Evolutionary conservation across 2,888 invertebrate species (phyloP), one percentile per base, ranked within the genome.

Genomic region (Neoascia interrupta): DNA sequence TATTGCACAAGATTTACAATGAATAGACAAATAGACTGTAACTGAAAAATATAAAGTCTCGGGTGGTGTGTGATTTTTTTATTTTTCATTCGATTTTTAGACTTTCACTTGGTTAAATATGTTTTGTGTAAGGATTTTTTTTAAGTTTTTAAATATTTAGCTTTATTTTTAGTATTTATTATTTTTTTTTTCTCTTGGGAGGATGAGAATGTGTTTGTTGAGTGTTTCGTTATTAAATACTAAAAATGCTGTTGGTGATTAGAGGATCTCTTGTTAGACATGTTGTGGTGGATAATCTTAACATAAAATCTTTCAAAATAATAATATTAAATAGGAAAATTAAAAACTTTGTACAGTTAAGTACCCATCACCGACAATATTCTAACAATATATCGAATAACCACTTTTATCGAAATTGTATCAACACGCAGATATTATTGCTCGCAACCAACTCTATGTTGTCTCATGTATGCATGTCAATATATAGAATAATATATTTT

Each of bases 391-490:
- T 84, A 84, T 85, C 87, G 86, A 85, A 86, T 85, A 86, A 85
- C 85, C 85, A 86, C 86, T 85, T 84, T 85, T 84, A 85, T 84
- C 83, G 84, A 84, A 83, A 85, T 84, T 84, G 86, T 86, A 86
- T 87, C 88, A 88, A 87, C 88, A 88, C 88, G 85, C 88, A 88
- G 86, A 88, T 88, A 88, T 88, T 88, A 88, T 88, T 88, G 88
- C 88, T 88, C 88, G 88, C 88, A 88, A 85, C 88, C 88, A 87
- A 84, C 83, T 79, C n/a, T 72, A 68, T 73, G 82, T 34, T 21
- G 8, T 31, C 31, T 66, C 26, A n/a, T n/a, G 43, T 68, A 16
- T 63, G 53, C 28, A 66, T 37, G 15, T 41, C 73, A 80, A 82
- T 64, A 21, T 51, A 49, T 81, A n/a, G n/a, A n/a, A n/a, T n/a